These are phyloP conservation scores for Madoqua kirkii DNA, from an alignment of 2,113 vertebrate species.

Conservation along the genomic window DNA sequence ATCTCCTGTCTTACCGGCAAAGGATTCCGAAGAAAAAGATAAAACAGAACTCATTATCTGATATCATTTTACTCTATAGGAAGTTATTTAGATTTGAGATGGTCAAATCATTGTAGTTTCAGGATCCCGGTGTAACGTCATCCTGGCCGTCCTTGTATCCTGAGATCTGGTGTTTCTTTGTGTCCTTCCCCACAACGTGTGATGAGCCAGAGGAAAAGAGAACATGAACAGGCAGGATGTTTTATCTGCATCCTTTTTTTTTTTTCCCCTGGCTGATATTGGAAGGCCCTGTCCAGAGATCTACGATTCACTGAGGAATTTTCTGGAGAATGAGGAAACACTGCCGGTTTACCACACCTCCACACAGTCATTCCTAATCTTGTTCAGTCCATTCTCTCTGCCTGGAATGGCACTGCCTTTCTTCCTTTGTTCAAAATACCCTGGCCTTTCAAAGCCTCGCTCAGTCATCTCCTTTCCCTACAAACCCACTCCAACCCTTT, in stretches of 20 bases:
- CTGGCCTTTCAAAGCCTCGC: not conserved
- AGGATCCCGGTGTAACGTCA: not conserved
- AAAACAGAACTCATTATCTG: not conserved
- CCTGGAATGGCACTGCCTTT: not conserved
- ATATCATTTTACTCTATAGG: not conserved
- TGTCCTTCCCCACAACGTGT: not conserved
- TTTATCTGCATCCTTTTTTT: not conserved
- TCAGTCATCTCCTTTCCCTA: not conserved
- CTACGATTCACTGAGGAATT: not conserved
- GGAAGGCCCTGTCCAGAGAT: not conserved
- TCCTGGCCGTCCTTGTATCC: fast-evolving
- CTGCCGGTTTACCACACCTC: not conserved
- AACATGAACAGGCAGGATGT: not conserved
- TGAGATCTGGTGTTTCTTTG: not conserved
- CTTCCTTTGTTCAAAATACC: not conserved
- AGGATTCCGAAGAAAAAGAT: not conserved
- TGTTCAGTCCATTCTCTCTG: not conserved
- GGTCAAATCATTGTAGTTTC: not conserved
- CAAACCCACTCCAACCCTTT: not conserved
- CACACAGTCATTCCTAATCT: not conserved
- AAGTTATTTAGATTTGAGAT: not conserved
- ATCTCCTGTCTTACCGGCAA: not conserved
- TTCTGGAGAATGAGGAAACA: not conserved
- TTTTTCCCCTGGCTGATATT: not conserved
- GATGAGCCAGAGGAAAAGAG: not conserved